phyloP scores from a whole-genome alignment of 2,113 vertebrate species.

The Suricata suricatta region DNA sequence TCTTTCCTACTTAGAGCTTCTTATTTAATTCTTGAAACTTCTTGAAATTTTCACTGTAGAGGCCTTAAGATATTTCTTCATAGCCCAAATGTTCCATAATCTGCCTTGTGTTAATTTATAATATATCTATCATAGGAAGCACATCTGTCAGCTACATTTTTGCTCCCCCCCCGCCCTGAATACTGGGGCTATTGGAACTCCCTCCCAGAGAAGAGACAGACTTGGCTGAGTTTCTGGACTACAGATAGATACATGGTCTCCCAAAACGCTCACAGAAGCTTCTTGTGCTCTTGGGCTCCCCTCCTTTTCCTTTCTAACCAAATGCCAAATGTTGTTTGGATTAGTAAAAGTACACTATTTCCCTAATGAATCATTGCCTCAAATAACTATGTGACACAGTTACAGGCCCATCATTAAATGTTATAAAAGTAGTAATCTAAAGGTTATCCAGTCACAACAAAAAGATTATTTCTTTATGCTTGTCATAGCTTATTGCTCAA shows the following conservation, averaged over 20 bases:
- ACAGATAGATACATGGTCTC: background rate
- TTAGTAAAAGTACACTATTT: background rate
- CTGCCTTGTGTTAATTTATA: constrained; percentile 23
- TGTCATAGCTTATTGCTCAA: background rate
- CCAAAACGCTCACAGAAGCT: background rate
- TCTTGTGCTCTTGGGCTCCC: background rate
- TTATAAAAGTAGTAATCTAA: background rate
- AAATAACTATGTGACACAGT: background rate
- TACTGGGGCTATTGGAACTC: background rate
- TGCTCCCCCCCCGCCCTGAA: too few relatives aligned
- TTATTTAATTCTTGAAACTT: background rate
- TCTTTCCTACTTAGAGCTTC: background rate
- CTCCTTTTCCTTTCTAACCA: constrained; percentile 1
- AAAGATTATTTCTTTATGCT: background rate
- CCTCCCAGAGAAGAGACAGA: background rate
- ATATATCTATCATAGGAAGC: background rate
- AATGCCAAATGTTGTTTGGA: background rate
- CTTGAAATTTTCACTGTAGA: background rate
- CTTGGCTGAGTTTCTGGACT: constrained; percentile 11
- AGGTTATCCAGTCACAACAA: background rate
- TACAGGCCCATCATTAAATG: background rate
- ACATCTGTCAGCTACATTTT: background rate
- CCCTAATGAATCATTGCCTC: background rate
- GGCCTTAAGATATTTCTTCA: background rate
- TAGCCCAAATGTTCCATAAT: background rate